Base-by-base conservation (phyloP, 2,888 invertebrate species). In the Leuctra nigra region DNA sequence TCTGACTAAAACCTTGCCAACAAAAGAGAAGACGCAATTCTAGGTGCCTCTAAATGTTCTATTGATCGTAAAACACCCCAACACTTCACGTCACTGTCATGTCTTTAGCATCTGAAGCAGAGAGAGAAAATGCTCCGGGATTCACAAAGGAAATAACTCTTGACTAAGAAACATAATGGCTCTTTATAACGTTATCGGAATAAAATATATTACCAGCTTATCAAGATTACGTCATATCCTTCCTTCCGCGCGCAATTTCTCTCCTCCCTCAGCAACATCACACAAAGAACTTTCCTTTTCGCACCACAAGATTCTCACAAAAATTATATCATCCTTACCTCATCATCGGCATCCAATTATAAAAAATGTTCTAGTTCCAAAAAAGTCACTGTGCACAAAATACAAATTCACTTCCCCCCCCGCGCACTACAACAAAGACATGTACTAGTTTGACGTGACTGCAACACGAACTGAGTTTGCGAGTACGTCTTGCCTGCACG, bases 231-330 rank as follows among this genome's bases (percentile, higher is more conserved):
- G 44, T 44, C 44, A 44, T 13, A 13, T 44, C 44, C 44, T n/a
- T n/a, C n/a, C n/a, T n/a, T 23, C 22, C 44, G 44, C 44, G 44
- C 44, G 44, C 44, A 44, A 44, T 44, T 44, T 44, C 44, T 22
- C 44, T 23, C 23, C 4, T 23, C 44, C 4, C 13, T 20, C 20
- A 20, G 4, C 4, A 23, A 44, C 23, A 44, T 23, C 18, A 44
- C 20, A 44, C 44, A 44, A 44, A 44, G 44, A 23, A 44, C 44
- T 44, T 23, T 44, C 44, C 20, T 44, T 13, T 14, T 11, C 23
- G n/a, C n/a, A n/a, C n/a, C 9, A 22, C 4, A 11, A 13, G 44
- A 20, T 6, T 4, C 4, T 20, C 4, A 44, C 23, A 2, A 9
- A 4, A 23, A 1, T 23, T 2, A n/a, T 7, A 29, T 29, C 29